Percentiles rank a stretch among this genome's conserved stretches.
Conservation (phyloP, 2,888 invertebrate species). For the Hydrotaea cyrtoneurina region DNA sequence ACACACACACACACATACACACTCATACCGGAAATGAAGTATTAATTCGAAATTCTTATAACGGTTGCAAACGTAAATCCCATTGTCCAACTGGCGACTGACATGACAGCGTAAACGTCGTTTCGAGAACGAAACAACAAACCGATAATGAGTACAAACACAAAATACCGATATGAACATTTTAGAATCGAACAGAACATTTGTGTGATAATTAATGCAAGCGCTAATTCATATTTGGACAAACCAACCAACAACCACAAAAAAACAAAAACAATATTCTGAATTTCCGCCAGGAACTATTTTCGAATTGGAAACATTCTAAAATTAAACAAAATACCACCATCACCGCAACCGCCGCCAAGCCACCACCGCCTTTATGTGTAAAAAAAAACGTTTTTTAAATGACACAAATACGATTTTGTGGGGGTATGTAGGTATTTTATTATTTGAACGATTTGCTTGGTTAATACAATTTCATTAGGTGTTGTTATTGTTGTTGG, state of each 20-base stretch:
- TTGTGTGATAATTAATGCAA: slow-evolving; percentile 22
- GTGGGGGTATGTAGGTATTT: background rate
- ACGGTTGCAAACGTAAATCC: slow-evolving; percentile 20
- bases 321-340: background rate
- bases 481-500: background rate
- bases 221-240: slow-evolving; percentile 12
- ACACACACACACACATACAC: background rate
- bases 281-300: slow-evolving; percentile 1
- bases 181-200: background rate
- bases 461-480: slow-evolving; percentile 17
- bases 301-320: slow-evolving; percentile 7
- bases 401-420: slow-evolving; percentile 4
- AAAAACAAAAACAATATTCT: background rate
- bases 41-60: slow-evolving; percentile 30
- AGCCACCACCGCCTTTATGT: background rate
- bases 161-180: background rate
- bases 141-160: background rate
- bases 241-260: background rate
- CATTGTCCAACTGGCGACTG: background rate
- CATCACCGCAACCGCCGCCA: slow-evolving; percentile 1
- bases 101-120: slow-evolving; percentile 10
- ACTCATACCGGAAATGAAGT: slow-evolving; percentile 27
- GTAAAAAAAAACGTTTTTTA: slow-evolving; percentile 11
- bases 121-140: background rate
- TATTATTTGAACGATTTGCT: background rate